Evolutionary conservation across 2,888 invertebrate species (phyloP).

Genomic region (Noctua comes): DNA sequence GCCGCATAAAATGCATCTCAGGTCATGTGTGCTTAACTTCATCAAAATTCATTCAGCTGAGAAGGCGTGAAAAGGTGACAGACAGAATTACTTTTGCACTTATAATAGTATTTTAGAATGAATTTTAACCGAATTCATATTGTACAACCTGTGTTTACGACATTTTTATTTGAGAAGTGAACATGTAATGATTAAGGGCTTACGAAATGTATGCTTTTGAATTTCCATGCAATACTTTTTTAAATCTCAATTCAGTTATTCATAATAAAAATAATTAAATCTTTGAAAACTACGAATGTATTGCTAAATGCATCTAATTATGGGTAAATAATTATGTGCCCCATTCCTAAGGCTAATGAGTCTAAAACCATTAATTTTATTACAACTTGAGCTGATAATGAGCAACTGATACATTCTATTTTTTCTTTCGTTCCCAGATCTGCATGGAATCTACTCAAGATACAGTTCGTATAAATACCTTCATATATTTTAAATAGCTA

Average conservation of each 20-base stretch:
- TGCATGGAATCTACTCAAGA: conserved; percentile 66
- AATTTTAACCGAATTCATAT: background rate
- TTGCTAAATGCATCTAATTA: background rate
- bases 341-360: background rate
- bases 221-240: conserved; percentile 7
- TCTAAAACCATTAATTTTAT: background rate
- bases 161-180: background rate
- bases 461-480: conserved; percentile 66
- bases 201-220: background rate
- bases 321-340: background rate
- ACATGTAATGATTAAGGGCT: background rate
- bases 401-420: conserved; percentile 60
- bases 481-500: conserved; percentile 40
- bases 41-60: background rate
- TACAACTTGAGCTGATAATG: conserved; percentile 34
- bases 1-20: background rate
- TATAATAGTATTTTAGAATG: background rate
- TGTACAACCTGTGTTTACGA: background rate
- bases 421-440: conserved; percentile 69
- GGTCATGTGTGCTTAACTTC: background rate
- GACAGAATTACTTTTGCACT: background rate
- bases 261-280: background rate
- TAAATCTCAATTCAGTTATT: background rate
- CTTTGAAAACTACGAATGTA: background rate
- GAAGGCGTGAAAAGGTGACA: background rate